These are phyloP conservation scores for Poeciliopsis occidentalis DNA, from an alignment of 2,113 vertebrate genomes.

Conservation along the genomic window DNA sequence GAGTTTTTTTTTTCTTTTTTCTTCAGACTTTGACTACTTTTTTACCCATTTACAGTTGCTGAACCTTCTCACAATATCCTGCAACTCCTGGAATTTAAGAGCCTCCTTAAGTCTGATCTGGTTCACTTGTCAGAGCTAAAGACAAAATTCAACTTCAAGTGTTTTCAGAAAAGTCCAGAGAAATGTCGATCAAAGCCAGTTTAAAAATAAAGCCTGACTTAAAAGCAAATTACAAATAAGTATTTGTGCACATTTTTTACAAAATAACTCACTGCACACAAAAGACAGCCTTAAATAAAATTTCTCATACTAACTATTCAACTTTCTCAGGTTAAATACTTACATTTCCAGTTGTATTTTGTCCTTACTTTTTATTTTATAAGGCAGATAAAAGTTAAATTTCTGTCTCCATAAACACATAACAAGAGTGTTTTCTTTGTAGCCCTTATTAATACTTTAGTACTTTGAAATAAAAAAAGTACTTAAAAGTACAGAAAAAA, in stretches of 20 bases:
- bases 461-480: background rate
- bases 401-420: background rate
- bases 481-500: too few relatives aligned
- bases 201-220: background rate
- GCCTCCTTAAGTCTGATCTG: background rate
- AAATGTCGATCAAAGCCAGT: background rate
- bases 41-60: background rate
- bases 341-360: too few relatives aligned
- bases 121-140: background rate
- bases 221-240: background rate
- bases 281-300: background rate
- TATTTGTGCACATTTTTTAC: background rate
- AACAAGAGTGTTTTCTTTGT: background rate
- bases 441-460: background rate
- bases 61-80: background rate
- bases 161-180: background rate
- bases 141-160: background rate
- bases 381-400: too few relatives aligned
- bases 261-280: background rate
- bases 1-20: background rate
- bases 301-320: background rate
- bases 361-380: too few relatives aligned
- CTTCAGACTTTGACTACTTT: background rate
- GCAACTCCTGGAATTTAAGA: background rate
- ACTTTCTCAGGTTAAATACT: too few relatives aligned